Evolutionary conservation across 2,888 invertebrate species (phyloP).

Genomic region (Andrena bucephala): DNA sequence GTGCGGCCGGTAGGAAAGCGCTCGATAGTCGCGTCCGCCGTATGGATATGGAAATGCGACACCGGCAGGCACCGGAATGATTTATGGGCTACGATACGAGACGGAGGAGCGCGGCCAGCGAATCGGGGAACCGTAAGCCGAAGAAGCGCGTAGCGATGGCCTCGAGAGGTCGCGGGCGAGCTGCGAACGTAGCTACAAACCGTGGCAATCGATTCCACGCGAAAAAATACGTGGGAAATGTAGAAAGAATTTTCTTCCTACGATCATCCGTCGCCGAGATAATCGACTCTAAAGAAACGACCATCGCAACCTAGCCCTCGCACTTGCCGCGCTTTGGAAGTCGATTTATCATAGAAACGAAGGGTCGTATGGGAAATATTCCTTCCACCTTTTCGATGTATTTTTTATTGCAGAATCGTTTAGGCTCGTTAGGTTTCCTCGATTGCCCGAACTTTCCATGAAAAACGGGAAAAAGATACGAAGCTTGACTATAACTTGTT

Average conservation of each 20-base stretch:
- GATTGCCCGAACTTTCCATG: too few species aligned
- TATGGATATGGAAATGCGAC: slow-evolving; percentile 32
- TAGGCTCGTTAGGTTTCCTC: too few species aligned
- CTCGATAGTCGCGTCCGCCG: background rate
- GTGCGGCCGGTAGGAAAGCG: slow-evolving; percentile 11
- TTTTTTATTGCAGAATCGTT: too few species aligned
- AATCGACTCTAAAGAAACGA: background rate
- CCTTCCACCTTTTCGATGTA: too few species aligned
- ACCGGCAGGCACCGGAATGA: slow-evolving; percentile 28
- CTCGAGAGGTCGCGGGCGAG: slow-evolving; percentile 7
- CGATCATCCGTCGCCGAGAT: background rate
- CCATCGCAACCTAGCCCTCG: too few species aligned
- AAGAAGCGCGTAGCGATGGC: slow-evolving; percentile 19
- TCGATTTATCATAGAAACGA: too few species aligned
- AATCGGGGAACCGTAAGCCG: slow-evolving; percentile 5
- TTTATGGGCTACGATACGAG: slow-evolving; percentile 33
- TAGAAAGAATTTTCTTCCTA: background rate
- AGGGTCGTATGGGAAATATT: too few species aligned
- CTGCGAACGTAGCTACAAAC: background rate
- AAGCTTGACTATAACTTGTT: background rate
- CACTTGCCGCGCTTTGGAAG: too few species aligned
- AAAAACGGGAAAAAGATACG: too few species aligned
- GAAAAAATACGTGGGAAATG: too few species aligned
- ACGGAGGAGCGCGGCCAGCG: background rate
- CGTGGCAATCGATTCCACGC: too few species aligned